These are phyloP conservation scores for Acleris cristana DNA, from an alignment of 2,888 invertebrate species.

Conservation along the genomic window DNA sequence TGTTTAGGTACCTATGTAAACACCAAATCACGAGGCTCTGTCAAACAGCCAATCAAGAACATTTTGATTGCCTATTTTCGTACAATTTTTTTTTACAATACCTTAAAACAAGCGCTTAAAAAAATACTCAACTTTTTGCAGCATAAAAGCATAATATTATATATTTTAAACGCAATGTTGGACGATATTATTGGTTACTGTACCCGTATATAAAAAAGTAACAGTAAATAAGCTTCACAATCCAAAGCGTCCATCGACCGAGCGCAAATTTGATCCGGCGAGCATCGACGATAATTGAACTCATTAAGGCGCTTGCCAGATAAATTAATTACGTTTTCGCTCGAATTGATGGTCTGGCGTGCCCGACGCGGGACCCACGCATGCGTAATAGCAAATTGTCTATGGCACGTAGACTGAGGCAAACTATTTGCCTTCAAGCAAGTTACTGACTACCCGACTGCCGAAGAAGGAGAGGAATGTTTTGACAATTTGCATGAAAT, in stretches of 20 bases:
- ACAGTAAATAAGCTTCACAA: neutral
- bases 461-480: too few relatives aligned
- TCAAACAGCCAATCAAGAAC: too few relatives aligned
- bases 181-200: neutral
- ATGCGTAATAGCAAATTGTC: neutral
- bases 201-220: neutral
- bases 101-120: too few relatives aligned
- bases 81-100: too few relatives aligned
- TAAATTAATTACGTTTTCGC: slow-evolving; percentile 34
- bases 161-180: neutral
- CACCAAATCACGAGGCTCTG: too few relatives aligned
- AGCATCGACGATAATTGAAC: slow-evolving; percentile 39
- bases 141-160: too few relatives aligned
- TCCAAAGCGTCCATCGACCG: slow-evolving; percentile 6
- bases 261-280: slow-evolving; percentile 24
- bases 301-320: slow-evolving; percentile 37
- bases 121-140: too few relatives aligned
- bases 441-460: too few relatives aligned
- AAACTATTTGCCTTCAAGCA: too few relatives aligned
- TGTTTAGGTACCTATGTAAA: too few relatives aligned
- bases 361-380: slow-evolving; percentile 11
- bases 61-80: too few relatives aligned
- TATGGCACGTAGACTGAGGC: neutral
- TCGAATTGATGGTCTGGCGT: slow-evolving; percentile 25
- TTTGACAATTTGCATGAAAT: too few relatives aligned